These are phyloP conservation scores for Boulengeromyrus knoepffleri DNA, from an alignment of 2,113 vertebrate genomes.

Conservation along the genomic window DNA sequence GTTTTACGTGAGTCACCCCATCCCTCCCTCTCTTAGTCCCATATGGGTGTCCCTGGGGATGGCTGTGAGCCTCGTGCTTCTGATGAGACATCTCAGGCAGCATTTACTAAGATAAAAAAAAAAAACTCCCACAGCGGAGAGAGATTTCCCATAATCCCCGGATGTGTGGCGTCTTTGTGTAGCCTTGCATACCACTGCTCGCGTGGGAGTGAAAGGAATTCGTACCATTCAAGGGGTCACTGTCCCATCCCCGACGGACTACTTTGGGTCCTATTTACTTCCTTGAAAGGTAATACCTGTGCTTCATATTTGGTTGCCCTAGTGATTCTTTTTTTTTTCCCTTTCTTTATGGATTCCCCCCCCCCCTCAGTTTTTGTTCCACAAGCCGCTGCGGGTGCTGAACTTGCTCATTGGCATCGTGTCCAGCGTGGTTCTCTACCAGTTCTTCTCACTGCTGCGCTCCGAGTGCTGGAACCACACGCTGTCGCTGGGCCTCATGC, in stretches of 20 bases:
- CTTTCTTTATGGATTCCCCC: background rate
- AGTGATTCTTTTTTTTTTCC: background rate
- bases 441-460: slow-evolving; percentile 91
- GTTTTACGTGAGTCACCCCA: slow-evolving; percentile 85
- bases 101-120: background rate
- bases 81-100: background rate
- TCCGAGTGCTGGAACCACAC: slow-evolving; percentile 99
- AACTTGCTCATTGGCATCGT: slow-evolving; percentile 95
- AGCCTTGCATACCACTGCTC: background rate
- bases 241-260: background rate
- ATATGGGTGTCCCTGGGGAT: background rate
- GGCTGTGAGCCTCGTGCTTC: background rate
- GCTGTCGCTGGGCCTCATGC: slow-evolving; percentile 92
- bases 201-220: background rate
- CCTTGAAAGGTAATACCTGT: background rate
- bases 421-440: slow-evolving; percentile 90
- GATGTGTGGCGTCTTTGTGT: background rate
- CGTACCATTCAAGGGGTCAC: background rate
- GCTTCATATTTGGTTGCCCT: background rate
- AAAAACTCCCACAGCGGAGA: background rate
- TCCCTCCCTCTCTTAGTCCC: background rate
- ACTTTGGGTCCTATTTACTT: background rate
- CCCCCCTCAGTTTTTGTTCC: slow-evolving; percentile 81
- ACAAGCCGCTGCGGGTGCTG: slow-evolving; percentile 94
- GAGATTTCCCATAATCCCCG: background rate